Evolutionary conservation across 2,888 invertebrate genomes (phyloP), one percentile per base, ranked within the genome.

Genomic region (Notodonta dromedarius): DNA sequence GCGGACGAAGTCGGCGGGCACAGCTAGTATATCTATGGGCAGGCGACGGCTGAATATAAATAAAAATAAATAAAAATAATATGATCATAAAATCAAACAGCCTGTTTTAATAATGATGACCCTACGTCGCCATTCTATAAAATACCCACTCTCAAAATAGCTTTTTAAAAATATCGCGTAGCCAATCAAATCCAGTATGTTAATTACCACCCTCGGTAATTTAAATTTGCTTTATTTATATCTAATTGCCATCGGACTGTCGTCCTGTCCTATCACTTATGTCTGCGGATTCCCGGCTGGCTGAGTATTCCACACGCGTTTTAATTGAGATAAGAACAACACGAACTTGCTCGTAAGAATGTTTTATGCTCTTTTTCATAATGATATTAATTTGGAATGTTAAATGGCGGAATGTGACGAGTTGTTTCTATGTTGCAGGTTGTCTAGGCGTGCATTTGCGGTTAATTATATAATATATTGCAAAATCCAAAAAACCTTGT

Each of bases 161-260:
- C 58, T 50, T 62, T 70, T 62, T 69, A 70, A 68, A 74, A 74
- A 69, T 67, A 67, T 48, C 56, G 32, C 50, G 59, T 59, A 59
- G 60, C 40, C 56, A 9, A 59, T 60, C 72, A 57, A 64, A 66
- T 66, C 54, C 35, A 48, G 14, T 54, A 65, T 62, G 69, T 70
- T 71, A 76, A 76, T 75, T 71, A 61, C 63, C 59, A 24, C 58
- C 60, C 53, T 65, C 59, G 61, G 65, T 63, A 63, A 66, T 71
- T 73, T 73, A 57, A 66, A 67, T 67, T 66, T 65, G 63, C 5
- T 70, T 73, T 74, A 66, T 74, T 69, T 74, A 63, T 62, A 56
- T 69, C 51, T 70, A 71, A 69, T 65, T 72, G 60, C 58, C 67
- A 65, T 64, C 61, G 61, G 59, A 51, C 57, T 48, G 46, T 58